Conservation (phyloP, 2,888 invertebrate species). For the Aspidiotus destructor region DNA sequence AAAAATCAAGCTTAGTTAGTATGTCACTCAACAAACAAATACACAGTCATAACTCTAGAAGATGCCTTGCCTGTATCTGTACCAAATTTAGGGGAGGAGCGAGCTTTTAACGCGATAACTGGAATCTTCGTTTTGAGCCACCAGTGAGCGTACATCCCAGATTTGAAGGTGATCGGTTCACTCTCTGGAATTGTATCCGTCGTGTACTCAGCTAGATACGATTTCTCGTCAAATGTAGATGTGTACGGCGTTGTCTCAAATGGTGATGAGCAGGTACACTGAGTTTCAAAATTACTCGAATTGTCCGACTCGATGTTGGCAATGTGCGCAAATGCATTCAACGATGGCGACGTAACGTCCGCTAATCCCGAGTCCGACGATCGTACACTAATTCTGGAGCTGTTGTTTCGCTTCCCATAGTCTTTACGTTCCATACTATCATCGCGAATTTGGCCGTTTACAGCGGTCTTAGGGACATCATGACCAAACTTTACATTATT, state of each 20-base stretch:
- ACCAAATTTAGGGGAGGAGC: slow-evolving; percentile 18
- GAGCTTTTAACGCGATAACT: slow-evolving; percentile 14
- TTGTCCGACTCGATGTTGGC: slow-evolving; percentile 38
- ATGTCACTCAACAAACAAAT: slow-evolving; percentile 6
- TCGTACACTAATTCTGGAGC: slow-evolving; percentile 52
- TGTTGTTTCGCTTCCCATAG: slow-evolving; percentile 13
- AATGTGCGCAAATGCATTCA: slow-evolving; percentile 17
- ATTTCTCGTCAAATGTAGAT: slow-evolving; percentile 42
- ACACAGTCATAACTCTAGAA: slow-evolving; percentile 16
- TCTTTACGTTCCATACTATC: background rate
- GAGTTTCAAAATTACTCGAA: slow-evolving; percentile 55
- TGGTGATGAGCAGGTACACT: slow-evolving; percentile 62
- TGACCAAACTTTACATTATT: background rate
- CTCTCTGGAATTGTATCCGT: slow-evolving; percentile 18
- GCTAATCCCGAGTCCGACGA: slow-evolving; percentile 74
- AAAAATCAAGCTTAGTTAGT: no score
- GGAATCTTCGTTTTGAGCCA: slow-evolving; percentile 82
- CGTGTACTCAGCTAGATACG: slow-evolving; percentile 5
- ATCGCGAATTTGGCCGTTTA: background rate
- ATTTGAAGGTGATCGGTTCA: slow-evolving; percentile 44
- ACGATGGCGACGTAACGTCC: slow-evolving; percentile 59
- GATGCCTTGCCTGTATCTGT: slow-evolving; percentile 34
- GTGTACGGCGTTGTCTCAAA: slow-evolving; percentile 58
- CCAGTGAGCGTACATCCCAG: slow-evolving; percentile 84
- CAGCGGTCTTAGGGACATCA: background rate